phyloP scores from a whole-genome alignment of 2,888 invertebrate species.

The Leptopilina drosophilae region DNA sequence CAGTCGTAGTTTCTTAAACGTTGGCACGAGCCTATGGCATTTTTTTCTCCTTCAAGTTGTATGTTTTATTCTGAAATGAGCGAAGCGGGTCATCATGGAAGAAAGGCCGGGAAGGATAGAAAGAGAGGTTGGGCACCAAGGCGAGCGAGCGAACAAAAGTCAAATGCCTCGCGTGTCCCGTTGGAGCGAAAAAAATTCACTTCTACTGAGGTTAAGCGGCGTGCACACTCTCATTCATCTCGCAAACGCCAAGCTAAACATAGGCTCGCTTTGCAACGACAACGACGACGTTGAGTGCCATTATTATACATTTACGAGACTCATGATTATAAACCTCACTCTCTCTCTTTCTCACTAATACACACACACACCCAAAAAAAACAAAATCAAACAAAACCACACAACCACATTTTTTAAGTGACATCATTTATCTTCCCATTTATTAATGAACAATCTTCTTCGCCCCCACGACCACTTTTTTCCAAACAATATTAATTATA shows the following conservation, averaged over 20 bases:
- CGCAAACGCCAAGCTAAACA: slow-evolving; percentile 68
- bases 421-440: slow-evolving; percentile 12
- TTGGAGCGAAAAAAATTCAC: slow-evolving; percentile 58
- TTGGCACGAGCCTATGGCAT: slow-evolving; percentile 29
- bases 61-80: slow-evolving; percentile 21
- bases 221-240: slow-evolving; percentile 66
- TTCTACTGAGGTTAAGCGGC: slow-evolving; percentile 54
- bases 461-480: slow-evolving; percentile 6
- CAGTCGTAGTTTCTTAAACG: slow-evolving; percentile 16
- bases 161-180: slow-evolving; percentile 61
- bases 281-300: slow-evolving; percentile 56
- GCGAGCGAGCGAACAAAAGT: slow-evolving; percentile 47
- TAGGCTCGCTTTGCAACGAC: slow-evolving; percentile 55
- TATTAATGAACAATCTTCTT: not conserved
- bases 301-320: slow-evolving; percentile 57
- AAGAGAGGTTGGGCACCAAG: slow-evolving; percentile 1
- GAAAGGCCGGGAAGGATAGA: not conserved
- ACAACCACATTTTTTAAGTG: not conserved
- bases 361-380: not conserved
- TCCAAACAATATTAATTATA: not conserved
- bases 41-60: slow-evolving; percentile 26
- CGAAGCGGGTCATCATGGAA: slow-evolving; percentile 15
- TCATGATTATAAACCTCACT: slow-evolving; percentile 2
- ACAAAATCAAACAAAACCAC: not conserved
- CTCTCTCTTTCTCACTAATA: no score